A percentile compares a stretch with the other conserved stretches of the same genome.
These are phyloP conservation scores for Scaptomyza parva DNA, from an alignment of 2,888 invertebrate genomes.

Conservation along the genomic window DNA sequence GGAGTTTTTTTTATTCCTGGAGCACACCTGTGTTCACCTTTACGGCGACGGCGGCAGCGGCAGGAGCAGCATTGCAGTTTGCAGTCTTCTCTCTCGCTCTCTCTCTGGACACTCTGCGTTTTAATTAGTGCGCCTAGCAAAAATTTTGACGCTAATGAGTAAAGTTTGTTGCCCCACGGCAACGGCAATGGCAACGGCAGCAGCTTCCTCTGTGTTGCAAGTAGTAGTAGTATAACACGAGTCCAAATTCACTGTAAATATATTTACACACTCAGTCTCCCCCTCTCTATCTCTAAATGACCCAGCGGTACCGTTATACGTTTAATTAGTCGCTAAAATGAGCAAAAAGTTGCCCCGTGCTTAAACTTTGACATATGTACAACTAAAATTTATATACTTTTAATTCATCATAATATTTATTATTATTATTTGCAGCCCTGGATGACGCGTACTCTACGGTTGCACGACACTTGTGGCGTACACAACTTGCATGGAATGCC, in stretches of 20 bases:
- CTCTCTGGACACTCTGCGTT: conserved; percentile 44
- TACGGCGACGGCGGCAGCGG: too few species aligned
- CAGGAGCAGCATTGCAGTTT: background rate
- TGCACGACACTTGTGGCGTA: conserved; percentile 91
- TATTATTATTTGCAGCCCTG: conserved; percentile 74
- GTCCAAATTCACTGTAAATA: conserved; percentile 42
- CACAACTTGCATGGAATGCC: conserved; percentile 99
- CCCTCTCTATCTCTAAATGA: background rate
- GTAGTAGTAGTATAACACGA: background rate
- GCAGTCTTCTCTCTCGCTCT: background rate
- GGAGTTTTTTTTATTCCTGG: background rate
- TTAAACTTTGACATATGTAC: background rate
- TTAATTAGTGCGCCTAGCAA: conserved; percentile 74
- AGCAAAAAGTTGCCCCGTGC: background rate
- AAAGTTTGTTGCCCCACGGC: conserved; percentile 73
- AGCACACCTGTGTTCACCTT: conserved; percentile 5
- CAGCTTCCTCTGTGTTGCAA: conserved; percentile 5
- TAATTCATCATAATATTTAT: background rate
- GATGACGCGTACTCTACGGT: conserved; percentile 79
- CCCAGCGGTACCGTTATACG: too few species aligned
- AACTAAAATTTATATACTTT: conserved; percentile 8
- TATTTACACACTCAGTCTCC: conserved; percentile 27
- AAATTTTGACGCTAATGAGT: conserved; percentile 77
- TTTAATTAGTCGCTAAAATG: background rate
- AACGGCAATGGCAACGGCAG: conserved; percentile 30